Conservation (phyloP, 2,113 vertebrate genomes). For the Rallus limicola region DNA sequence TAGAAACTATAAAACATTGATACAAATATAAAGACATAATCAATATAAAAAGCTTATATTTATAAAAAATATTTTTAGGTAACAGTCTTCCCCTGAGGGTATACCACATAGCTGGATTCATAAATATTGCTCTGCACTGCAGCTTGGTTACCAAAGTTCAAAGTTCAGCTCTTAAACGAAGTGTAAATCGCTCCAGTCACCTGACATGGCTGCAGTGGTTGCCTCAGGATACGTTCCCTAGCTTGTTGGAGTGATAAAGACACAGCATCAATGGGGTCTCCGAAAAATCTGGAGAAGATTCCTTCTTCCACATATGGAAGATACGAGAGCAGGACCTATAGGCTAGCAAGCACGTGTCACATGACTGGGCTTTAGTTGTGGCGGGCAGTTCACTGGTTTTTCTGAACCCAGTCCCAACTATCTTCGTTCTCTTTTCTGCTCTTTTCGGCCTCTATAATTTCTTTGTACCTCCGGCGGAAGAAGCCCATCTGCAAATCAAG, state of each 20-base stretch:
- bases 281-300: conserved; percentile 99
- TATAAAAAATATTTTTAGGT: conserved; percentile 95
- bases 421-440: conserved; percentile 96
- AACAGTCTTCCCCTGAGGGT: conserved; percentile 94
- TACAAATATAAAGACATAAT: conserved; percentile 86
- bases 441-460: conserved; percentile 97
- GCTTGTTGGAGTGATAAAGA: conserved; percentile 73
- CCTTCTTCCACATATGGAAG: conserved; percentile 99
- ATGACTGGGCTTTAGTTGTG: conserved; percentile 61
- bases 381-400: conserved; percentile 86
- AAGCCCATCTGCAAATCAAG: conserved; percentile 91
- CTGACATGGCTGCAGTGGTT: conserved; percentile 73
- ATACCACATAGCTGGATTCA: conserved; percentile 82
- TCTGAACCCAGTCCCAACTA: conserved; percentile 97
- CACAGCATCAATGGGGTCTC: conserved; percentile 87
- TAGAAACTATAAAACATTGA: conserved; percentile 83
- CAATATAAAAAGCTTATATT: conserved; percentile 89
- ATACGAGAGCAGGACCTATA: conserved; percentile 83
- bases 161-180: conserved; percentile 75
- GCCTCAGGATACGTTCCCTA: conserved; percentile 76
- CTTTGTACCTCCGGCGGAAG: conserved; percentile 95
- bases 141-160: conserved; percentile 74
- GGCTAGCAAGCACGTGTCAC: conserved; percentile 60
- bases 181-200: conserved; percentile 76
- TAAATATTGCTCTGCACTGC: conserved; percentile 82